Conservation (phyloP, 2,797 vertebrate genomes). For the Setipinna tenuifilis region DNA sequence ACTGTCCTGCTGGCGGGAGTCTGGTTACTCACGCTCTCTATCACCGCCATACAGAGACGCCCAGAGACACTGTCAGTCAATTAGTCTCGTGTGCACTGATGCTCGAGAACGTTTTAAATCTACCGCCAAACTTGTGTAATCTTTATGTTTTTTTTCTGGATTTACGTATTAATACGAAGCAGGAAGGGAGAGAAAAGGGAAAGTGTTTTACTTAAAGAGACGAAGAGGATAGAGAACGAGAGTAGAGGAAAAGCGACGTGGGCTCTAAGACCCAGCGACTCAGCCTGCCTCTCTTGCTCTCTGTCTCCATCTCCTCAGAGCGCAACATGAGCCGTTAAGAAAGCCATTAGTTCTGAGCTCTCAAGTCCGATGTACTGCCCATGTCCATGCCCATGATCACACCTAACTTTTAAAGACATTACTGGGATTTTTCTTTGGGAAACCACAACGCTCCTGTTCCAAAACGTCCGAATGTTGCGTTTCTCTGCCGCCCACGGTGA, state of each 20-base stretch:
- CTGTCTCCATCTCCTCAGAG: constrained; percentile 26
- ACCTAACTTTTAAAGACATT: background rate
- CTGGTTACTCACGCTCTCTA: background rate
- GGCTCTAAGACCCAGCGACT: constrained; percentile 78
- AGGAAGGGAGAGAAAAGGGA: background rate
- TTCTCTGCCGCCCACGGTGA: constrained; percentile 8
- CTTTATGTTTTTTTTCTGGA: background rate
- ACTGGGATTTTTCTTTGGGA: background rate
- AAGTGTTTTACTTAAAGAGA: background rate
- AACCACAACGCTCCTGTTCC: background rate
- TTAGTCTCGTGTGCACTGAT: background rate
- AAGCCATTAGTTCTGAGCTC: background rate
- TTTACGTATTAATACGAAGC: background rate
- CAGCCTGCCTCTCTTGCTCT: constrained; percentile 34
- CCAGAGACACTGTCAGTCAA: background rate
- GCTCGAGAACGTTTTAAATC: background rate
- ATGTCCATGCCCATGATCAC: background rate
- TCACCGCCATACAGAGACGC: background rate
- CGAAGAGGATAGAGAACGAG: background rate
- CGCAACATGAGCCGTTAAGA: constrained; percentile 11
- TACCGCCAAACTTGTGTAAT: background rate
- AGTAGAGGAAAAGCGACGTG: constrained; percentile 23
- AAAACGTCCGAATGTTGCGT: background rate
- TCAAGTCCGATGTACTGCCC: background rate
- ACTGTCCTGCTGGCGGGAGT: background rate